phyloP scores from a whole-genome alignment of 2,113 vertebrate genomes.

The Lucifuga dentata region DNA sequence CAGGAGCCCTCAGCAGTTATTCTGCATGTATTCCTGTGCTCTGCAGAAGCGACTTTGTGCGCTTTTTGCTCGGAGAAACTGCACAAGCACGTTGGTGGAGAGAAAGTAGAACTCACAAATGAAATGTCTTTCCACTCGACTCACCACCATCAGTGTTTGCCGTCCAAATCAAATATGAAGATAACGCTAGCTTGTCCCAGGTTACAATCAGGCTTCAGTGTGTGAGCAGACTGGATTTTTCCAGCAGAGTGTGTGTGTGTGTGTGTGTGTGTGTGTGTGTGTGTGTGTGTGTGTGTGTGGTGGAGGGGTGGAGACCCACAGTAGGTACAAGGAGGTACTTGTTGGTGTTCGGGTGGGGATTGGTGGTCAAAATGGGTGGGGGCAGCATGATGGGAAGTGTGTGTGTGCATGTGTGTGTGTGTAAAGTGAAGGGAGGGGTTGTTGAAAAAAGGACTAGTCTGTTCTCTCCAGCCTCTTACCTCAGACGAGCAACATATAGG shows the following conservation, averaged over 20 bases:
- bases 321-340: conserved; percentile 72
- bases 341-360: conserved; percentile 55
- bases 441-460: conserved; percentile 45
- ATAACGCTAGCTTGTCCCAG: conserved; percentile 60
- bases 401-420: conserved; percentile 1
- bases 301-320: conserved; percentile 44
- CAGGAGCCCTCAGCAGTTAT: background rate
- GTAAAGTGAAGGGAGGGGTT: background rate
- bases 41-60: background rate
- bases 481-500: conserved; percentile 6
- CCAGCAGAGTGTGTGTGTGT: conserved; percentile 49
- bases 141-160: conserved; percentile 20
- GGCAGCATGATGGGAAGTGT: conserved; percentile 34
- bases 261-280: conserved; percentile 31
- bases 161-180: conserved; percentile 71
- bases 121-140: conserved; percentile 40
- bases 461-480: conserved; percentile 43
- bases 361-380: conserved; percentile 48
- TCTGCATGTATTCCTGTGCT: background rate
- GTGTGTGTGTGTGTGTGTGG: conserved; percentile 12
- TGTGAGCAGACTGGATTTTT: conserved; percentile 53
- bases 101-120: background rate
- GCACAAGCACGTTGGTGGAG: background rate
- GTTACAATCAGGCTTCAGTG: conserved; percentile 66
- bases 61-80: background rate